These are phyloP conservation scores for Pomatorhinus ruficollis DNA, from an alignment of 2,113 vertebrate genomes.

Conservation along the genomic window DNA sequence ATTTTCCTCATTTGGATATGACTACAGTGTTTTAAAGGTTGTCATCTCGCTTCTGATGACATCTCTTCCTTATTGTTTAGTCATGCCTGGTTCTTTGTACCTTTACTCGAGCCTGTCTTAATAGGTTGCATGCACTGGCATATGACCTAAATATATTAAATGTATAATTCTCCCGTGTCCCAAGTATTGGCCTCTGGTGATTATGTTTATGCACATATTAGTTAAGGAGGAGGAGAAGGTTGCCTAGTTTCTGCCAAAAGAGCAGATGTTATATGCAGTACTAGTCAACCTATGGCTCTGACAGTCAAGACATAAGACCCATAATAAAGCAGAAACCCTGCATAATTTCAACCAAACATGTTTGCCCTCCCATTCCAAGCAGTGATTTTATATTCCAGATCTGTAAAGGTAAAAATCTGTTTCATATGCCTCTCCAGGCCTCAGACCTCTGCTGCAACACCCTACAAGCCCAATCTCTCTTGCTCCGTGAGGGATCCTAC, in stretches of 20 bases:
- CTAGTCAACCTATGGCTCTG: neutral
- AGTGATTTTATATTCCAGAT: neutral
- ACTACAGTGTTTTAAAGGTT: neutral
- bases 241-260: neutral
- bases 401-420: neutral
- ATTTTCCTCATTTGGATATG: neutral
- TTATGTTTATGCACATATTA: neutral
- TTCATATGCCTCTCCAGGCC: neutral
- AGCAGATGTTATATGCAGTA: neutral
- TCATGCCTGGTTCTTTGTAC: neutral
- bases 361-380: neutral
- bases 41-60: neutral
- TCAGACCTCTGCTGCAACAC: neutral
- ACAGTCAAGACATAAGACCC: neutral
- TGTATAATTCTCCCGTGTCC: neutral
- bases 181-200: neutral
- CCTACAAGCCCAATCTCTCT: neutral
- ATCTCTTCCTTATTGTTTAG: neutral
- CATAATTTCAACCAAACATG: neutral
- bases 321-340: neutral
- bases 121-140: neutral
- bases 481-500: neutral
- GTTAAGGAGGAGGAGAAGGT: neutral
- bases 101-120: neutral
- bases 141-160: conserved; percentile 3